phyloP scores from a whole-genome alignment of 2,113 vertebrate genomes.

The Thamnaconus septentrionalis region DNA sequence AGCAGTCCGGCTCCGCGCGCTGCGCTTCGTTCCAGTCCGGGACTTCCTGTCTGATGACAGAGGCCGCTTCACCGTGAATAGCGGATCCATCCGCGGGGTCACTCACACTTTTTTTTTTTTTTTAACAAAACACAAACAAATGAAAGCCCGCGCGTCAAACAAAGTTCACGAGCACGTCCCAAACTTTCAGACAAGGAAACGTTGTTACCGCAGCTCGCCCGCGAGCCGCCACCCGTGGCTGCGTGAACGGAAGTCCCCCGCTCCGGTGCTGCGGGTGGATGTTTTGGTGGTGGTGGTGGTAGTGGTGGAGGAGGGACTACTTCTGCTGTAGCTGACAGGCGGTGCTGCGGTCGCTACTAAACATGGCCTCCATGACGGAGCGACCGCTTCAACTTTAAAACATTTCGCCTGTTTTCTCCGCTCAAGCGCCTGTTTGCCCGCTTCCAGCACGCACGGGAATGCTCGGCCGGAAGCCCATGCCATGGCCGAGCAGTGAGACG shows the following conservation, averaged over 20 bases:
- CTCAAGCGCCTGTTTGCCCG: too few species aligned
- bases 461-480: slow-evolving; percentile 32
- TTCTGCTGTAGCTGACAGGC: slow-evolving; percentile 71
- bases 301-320: slow-evolving; percentile 69
- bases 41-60: slow-evolving; percentile 70
- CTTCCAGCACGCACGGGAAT: slow-evolving; percentile 53
- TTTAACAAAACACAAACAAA: slow-evolving; percentile 39
- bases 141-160: background rate
- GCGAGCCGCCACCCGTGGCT: rapidly evolving
- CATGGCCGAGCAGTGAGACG: slow-evolving; percentile 43
- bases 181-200: background rate
- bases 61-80: slow-evolving; percentile 62
- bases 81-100: slow-evolving; percentile 76
- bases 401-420: slow-evolving; percentile 45
- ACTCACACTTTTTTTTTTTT: slow-evolving; percentile 65
- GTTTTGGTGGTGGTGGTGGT: too few species aligned
- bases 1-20: slow-evolving; percentile 25
- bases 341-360: slow-evolving; percentile 79
- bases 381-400: slow-evolving; percentile 81
- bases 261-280: too few species aligned
- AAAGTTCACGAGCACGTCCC: rapidly evolving
- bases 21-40: slow-evolving; percentile 46
- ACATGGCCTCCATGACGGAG: slow-evolving; percentile 85
- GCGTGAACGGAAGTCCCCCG: background rate
- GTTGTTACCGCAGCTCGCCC: rapidly evolving